Evolutionary conservation across 2,797 vertebrate species (phyloP).

Genomic region (Onychomys arenicola): DNA sequence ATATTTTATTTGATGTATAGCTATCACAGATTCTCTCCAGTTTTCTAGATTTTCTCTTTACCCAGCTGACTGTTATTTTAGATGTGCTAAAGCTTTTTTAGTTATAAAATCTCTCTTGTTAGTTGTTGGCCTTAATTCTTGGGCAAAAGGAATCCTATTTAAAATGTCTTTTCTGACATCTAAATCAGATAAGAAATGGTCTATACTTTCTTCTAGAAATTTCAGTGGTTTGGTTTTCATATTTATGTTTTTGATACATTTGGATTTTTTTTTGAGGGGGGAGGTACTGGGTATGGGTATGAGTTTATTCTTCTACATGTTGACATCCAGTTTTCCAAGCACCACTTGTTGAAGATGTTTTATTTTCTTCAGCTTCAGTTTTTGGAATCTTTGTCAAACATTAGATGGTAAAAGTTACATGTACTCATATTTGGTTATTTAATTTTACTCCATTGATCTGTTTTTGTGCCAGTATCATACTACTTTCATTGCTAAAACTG

Average conservation of each 20-base stretch:
- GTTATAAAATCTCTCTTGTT: not conserved
- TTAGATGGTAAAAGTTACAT: not conserved
- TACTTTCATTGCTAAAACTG: not conserved
- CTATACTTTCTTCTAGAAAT: no score
- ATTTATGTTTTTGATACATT: not conserved
- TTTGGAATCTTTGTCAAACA: not conserved
- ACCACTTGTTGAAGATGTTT: not conserved
- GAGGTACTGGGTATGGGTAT: no score
- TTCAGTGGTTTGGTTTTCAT: not conserved
- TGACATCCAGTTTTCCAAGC: not conserved
- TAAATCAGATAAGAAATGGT: no score
- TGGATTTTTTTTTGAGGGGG: no score
- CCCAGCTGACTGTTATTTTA: not conserved
- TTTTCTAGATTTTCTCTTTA: not conserved
- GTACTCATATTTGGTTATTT: not conserved
- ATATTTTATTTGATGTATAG: not conserved
- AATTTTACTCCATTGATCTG: not conserved
- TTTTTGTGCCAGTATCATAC: not conserved
- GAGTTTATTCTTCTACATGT: no score
- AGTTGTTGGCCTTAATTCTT: not conserved
- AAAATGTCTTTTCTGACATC: not conserved
- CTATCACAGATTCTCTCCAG: not conserved
- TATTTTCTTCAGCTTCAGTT: not conserved
- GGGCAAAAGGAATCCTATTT: not conserved
- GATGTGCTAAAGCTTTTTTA: not conserved